These are phyloP conservation scores for Philaethria dido DNA, from an alignment of 2,888 invertebrate species.

Conservation along the genomic window DNA sequence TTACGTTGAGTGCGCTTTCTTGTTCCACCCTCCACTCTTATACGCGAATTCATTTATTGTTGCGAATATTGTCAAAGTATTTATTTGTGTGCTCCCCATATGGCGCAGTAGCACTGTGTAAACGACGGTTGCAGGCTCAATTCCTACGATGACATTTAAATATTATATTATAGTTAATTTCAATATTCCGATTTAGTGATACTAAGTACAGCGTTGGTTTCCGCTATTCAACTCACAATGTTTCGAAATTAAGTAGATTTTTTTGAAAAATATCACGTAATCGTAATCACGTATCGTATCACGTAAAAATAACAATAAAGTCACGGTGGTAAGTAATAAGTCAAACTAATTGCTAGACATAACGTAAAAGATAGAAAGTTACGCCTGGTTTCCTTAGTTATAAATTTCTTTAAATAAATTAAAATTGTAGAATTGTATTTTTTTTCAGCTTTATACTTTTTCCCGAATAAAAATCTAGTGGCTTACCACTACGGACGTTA, in stretches of 20 bases:
- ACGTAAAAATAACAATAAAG: too few relatives aligned
- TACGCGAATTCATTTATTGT: conserved; percentile 6
- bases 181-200: neutral
- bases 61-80: neutral
- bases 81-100: neutral
- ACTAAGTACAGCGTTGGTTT: neutral
- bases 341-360: neutral
- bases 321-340: too few relatives aligned
- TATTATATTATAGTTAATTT: neutral
- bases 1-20: conserved; percentile 8
- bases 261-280: too few relatives aligned
- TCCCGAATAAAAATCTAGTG: too few relatives aligned
- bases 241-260: too few relatives aligned
- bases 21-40: neutral
- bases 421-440: too few relatives aligned
- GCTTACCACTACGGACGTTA: too few relatives aligned
- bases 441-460: too few relatives aligned
- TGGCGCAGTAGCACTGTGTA: neutral
- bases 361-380: too few relatives aligned
- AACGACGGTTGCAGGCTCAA: neutral
- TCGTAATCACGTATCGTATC: too few relatives aligned
- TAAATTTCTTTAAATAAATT: too few relatives aligned
- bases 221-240: too few relatives aligned
- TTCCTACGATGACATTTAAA: neutral
- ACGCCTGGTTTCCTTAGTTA: neutral